Conservation (phyloP, 1,140 invertebrate genomes). For the Coelopa frigida region DNA sequence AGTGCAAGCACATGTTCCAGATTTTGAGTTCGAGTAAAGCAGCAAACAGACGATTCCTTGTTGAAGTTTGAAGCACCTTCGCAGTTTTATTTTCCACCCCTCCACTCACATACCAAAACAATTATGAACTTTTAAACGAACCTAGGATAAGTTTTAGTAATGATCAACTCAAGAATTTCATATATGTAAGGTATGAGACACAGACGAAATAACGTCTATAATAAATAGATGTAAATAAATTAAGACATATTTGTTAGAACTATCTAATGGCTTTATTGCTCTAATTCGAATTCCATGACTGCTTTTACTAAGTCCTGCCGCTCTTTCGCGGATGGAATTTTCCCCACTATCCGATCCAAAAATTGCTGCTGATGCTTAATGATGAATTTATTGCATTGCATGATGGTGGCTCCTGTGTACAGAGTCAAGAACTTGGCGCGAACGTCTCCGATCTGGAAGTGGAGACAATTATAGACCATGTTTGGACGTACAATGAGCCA, state of each 20-base stretch:
- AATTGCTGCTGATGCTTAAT: conserved; percentile 55
- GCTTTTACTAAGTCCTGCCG: conserved; percentile 48
- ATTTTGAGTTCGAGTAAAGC: conserved; percentile 19
- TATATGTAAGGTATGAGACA: too few relatives aligned
- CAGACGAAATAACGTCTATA: neutral
- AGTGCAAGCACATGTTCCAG: conserved; percentile 16
- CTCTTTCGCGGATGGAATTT: conserved; percentile 47
- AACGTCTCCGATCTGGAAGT: conserved; percentile 50
- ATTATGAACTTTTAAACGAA: too few relatives aligned
- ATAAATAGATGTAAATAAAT: neutral
- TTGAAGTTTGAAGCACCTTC: conserved; percentile 37
- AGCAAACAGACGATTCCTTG: conserved; percentile 34
- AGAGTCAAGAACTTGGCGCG: conserved; percentile 56
- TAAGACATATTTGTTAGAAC: neutral
- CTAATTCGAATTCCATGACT: conserved; percentile 48
- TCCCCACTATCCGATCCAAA: conserved; percentile 32
- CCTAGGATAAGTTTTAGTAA: too few relatives aligned
- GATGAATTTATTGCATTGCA: conserved; percentile 68
- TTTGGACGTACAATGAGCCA: too few relatives aligned
- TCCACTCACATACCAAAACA: too few relatives aligned
- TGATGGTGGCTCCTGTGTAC: conserved; percentile 68
- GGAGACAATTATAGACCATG: neutral
- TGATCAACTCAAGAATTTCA: too few relatives aligned
- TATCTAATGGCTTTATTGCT: conserved; percentile 18
- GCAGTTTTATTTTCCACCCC: too few relatives aligned